Percentiles rank a stretch among this genome's conserved stretches.
phyloP scores from a whole-genome alignment of 2,113 vertebrate genomes.

The Myiozetetes cayanensis region DNA sequence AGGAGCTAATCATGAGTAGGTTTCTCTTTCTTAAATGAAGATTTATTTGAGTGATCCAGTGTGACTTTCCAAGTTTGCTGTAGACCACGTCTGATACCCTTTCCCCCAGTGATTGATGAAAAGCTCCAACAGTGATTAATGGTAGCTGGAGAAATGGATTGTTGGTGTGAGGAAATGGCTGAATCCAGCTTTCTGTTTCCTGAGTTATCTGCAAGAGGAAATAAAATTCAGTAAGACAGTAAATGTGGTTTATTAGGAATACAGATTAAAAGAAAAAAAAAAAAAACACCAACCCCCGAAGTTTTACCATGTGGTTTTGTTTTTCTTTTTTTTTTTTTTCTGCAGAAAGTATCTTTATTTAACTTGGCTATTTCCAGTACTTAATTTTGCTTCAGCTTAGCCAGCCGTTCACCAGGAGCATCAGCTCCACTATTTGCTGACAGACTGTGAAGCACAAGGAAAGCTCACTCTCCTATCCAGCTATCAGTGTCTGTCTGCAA shows the following conservation, averaged over 20 bases:
- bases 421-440: background rate
- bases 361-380: background rate
- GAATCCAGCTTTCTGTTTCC: background rate
- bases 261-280: background rate
- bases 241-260: background rate
- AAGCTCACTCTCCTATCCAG: background rate
- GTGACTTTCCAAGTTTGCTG: background rate
- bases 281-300: background rate
- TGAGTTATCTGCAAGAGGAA: background rate
- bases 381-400: background rate
- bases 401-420: background rate
- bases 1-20: rapidly evolving
- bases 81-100: background rate
- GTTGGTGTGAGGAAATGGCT: rapidly evolving
- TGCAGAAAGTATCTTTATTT: background rate
- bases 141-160: background rate
- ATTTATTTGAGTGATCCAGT: background rate
- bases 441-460: background rate
- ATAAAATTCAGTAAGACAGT: background rate
- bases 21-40: background rate
- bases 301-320: background rate
- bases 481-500: background rate
- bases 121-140: background rate
- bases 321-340: background rate
- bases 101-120: background rate